Evolutionary conservation across 2,113 vertebrate genomes (phyloP).

Genomic region (Perccottus glenii): DNA sequence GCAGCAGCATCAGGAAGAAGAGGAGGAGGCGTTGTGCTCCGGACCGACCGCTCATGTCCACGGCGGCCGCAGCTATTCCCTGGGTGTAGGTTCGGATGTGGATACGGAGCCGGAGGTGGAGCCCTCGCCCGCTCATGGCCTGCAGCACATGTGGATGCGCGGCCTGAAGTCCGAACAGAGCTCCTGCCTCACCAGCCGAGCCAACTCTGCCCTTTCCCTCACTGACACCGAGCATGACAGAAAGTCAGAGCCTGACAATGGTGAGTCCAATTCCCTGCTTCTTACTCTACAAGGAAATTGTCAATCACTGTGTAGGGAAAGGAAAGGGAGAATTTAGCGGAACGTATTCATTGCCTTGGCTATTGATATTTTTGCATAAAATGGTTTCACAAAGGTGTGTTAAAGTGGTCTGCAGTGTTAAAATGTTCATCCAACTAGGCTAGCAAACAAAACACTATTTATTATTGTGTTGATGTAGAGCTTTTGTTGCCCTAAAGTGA

Average conservation of each 20-base stretch:
- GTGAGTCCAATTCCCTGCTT: conserved; percentile 76
- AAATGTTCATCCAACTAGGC: no score
- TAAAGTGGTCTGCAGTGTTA: no score
- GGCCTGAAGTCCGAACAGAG: conserved; percentile 94
- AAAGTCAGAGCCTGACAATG: conserved; percentile 95
- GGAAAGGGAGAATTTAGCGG: not conserved
- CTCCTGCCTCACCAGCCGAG: conserved; percentile 93
- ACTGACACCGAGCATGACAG: conserved; percentile 96
- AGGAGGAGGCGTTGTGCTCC: conserved; percentile 78
- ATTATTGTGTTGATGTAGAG: no score
- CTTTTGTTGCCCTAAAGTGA: no score
- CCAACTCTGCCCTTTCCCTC: conserved; percentile 93
- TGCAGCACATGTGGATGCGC: conserved; percentile 93
- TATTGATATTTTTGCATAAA: conserved; percentile 6
- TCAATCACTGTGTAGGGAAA: conserved; percentile 10
- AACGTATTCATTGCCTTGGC: conserved; percentile 36
- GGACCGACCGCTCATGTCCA: conserved; percentile 68
- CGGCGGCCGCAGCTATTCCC: conserved; percentile 82
- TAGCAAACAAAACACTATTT: no score
- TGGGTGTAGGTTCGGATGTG: conserved; percentile 88
- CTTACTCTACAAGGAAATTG: conserved; percentile 10
- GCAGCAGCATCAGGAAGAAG: conserved; percentile 65
- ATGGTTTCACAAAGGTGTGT: no score
- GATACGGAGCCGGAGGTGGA: conserved; percentile 92
- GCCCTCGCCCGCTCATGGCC: conserved; percentile 85